Conservation (phyloP, 2,113 vertebrate genomes). For the Siniperca chuatsi region DNA sequence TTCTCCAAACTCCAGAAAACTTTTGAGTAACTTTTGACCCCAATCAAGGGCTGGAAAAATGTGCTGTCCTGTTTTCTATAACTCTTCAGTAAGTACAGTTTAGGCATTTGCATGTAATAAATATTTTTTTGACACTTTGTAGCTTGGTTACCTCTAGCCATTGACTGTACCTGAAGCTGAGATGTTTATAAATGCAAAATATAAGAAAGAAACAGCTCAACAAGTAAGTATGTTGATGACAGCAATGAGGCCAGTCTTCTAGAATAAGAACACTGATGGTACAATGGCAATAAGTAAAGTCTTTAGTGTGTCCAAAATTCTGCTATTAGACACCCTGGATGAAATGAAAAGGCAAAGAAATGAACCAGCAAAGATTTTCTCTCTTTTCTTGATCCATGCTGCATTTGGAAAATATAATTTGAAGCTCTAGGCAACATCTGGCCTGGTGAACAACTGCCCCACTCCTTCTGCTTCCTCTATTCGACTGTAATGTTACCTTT, state of each 20-base stretch:
- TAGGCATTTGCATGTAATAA: neutral
- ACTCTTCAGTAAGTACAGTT: neutral
- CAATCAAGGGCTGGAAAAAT: neutral
- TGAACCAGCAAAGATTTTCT: conserved; percentile 6
- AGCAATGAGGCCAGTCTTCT: neutral
- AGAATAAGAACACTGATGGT: neutral
- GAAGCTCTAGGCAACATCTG: conserved; percentile 46
- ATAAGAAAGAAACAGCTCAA: neutral
- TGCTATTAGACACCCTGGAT: neutral
- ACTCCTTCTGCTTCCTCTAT: conserved; percentile 13
- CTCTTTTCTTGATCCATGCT: conserved; percentile 16
- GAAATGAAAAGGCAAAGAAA: conserved; percentile 15
- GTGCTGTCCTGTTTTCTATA: neutral
- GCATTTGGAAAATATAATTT: conserved; percentile 31
- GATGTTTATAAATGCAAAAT: neutral
- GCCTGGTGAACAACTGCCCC: conserved; percentile 5
- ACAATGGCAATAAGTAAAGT: neutral
- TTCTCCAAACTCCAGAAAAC: neutral
- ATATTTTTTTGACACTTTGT: too few species aligned
- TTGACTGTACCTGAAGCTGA: neutral
- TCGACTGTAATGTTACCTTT: conserved; percentile 33
- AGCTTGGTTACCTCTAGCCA: too few species aligned
- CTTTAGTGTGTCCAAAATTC: neutral
- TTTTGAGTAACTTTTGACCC: neutral
- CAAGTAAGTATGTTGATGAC: neutral